Base-by-base conservation (phyloP, 2,113 vertebrate genomes). In the Progne subis region DNA sequence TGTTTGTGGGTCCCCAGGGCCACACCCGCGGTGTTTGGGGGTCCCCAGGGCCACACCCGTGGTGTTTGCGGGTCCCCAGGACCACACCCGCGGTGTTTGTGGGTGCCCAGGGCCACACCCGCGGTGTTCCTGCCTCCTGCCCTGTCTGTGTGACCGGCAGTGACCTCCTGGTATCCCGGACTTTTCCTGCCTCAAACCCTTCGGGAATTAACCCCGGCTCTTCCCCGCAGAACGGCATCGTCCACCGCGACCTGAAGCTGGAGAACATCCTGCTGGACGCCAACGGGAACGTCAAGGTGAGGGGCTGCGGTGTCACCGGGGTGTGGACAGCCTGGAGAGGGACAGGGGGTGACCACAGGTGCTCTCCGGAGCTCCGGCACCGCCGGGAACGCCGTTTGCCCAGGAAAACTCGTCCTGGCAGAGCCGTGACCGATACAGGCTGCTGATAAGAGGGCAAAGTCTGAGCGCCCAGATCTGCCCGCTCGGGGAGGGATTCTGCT, bases 191-290 rank as follows among this genome's bases (percentile, higher is more conserved):
- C 61, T 32, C 39, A 5, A 60, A 26, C 34, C 21, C 7, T 4
- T 18, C 15, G 1, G 2, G 2, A n/a, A 7, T 52, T 94, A 26
- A 96, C 44, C 82, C 47, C 6, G 0, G 13, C 75, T 46, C 28
- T 56, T 82, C 56, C 8, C 8, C 7, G 8, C 93, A 99, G 99
- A 99, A 99, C 5, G 98, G 99, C 55, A 98, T 99, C 20, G 99
- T 99, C 5, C 99, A 99, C 96, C 98, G 99, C 12, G 99, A 99
- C 96, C 98, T 99, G 97, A 99, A 99, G 94, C 97, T 99, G 95
- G 99, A 99, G 96, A 99, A 99, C 97, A 99, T 99, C 97, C 98
- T 99, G 76, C 97, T 99, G 14, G 99, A 99, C 34, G 96, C 97
- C 18, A 98, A 97, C 0, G 98, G 99, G 44, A 99, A 99, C 78